Percentiles rank a stretch among this genome's conserved stretches.
phyloP scores from a whole-genome alignment of 1,140 invertebrate genomes.

The Berghia stephanieae region DNA sequence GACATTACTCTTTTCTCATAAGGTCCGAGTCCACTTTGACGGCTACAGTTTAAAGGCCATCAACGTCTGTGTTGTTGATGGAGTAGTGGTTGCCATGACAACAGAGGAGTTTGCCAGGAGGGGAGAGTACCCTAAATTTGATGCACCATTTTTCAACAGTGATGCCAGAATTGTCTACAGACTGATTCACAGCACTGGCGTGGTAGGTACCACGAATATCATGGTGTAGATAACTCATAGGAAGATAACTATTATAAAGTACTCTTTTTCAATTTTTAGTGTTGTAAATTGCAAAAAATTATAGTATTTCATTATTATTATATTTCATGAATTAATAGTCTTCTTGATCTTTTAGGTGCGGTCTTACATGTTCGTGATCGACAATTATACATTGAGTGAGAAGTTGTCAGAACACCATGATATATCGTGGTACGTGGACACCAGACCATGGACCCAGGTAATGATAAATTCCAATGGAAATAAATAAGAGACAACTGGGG shows the following conservation, averaged over 20 bases:
- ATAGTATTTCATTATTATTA: neutral
- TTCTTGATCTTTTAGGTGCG: constrained; percentile 1
- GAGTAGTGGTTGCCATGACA: constrained; percentile 32
- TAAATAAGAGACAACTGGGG: neutral
- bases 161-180: constrained; percentile 27
- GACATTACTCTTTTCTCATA: no score
- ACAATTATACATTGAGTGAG: neutral
- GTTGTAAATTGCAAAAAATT: neutral
- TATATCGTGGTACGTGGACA: constrained; percentile 37
- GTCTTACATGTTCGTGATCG: constrained; percentile 17
- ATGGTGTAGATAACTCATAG: neutral
- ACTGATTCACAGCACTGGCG: constrained; percentile 31
- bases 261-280: no score
- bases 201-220: constrained; percentile 1
- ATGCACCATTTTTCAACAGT: constrained; percentile 35
- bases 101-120: constrained; percentile 34
- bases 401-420: neutral
- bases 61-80: constrained; percentile 22
- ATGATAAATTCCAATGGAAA: neutral
- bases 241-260: no score
- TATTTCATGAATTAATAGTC: neutral
- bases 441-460: constrained; percentile 32
- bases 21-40: constrained; percentile 24
- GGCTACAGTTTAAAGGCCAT: constrained; percentile 32
- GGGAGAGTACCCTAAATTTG: neutral